A percentile compares a stretch with the other conserved stretches of the same genome.
Conservation (phyloP, 2,113 vertebrate genomes). For the Siniperca chuatsi region DNA sequence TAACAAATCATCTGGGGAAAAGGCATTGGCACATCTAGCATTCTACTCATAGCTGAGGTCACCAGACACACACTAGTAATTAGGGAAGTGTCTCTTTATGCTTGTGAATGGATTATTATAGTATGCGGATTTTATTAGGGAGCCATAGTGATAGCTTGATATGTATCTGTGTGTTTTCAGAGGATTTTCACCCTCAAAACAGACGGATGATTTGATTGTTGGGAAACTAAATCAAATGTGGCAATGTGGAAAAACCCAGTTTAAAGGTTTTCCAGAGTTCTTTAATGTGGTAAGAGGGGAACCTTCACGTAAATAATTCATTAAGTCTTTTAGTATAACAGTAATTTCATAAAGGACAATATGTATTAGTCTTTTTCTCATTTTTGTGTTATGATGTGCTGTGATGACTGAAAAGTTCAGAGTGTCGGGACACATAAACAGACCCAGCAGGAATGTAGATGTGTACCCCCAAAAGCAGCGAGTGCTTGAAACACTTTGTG, state of each 20-base stretch:
- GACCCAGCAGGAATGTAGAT: constrained; percentile 80
- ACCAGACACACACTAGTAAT: constrained; percentile 49
- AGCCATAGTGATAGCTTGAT: constrained; percentile 21
- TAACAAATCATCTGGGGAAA: constrained; percentile 40
- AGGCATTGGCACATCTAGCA: constrained; percentile 43
- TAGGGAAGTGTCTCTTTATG: constrained; percentile 34
- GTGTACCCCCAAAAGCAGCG: constrained; percentile 77
- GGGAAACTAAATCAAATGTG: not conserved
- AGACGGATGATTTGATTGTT: not conserved
- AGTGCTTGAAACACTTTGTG: constrained; percentile 72
- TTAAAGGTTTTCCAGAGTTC: not conserved
- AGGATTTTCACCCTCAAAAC: not conserved
- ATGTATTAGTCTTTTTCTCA: not conserved
- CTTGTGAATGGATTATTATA: constrained; percentile 16
- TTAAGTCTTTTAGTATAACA: not conserved
- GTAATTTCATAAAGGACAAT: not conserved
- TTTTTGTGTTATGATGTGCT: not conserved
- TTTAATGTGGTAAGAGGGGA: not conserved
- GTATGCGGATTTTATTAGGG: constrained; percentile 12
- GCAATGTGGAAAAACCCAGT: not conserved
- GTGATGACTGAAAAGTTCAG: constrained; percentile 23
- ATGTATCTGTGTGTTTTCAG: constrained; percentile 22
- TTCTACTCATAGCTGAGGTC: constrained; percentile 48
- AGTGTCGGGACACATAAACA: constrained; percentile 54
- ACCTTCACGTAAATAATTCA: not conserved